Evolutionary conservation across 2,113 vertebrate genomes (phyloP).

Genomic region (Tinamus guttatus): DNA sequence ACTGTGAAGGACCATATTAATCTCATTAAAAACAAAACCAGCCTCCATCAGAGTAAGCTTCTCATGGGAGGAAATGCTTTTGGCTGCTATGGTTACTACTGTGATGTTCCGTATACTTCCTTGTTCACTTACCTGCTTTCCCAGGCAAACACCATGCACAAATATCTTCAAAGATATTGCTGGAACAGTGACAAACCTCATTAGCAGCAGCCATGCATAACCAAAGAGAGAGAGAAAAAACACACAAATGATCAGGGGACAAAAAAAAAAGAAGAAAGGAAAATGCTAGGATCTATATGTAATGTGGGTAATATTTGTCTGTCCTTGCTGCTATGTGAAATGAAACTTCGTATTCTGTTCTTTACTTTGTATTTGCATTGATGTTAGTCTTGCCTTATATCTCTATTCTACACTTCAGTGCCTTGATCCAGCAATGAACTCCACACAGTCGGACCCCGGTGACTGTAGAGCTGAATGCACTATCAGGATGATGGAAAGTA

Average conservation of each 20-base stretch:
- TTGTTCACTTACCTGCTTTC: conserved; percentile 47
- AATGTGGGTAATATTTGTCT: neutral
- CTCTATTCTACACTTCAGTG: conserved; percentile 57
- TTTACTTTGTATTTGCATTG: conserved; percentile 46
- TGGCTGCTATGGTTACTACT: conserved; percentile 65
- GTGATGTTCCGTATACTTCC: conserved; percentile 11
- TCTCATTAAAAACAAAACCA: neutral
- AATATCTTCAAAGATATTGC: neutral
- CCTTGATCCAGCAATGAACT: neutral
- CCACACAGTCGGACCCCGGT: conserved; percentile 24
- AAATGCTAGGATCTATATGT: neutral
- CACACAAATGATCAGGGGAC: neutral
- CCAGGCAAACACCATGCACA: neutral
- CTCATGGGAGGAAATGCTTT: conserved; percentile 11
- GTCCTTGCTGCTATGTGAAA: conserved; percentile 6
- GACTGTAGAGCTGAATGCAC: conserved; percentile 12
- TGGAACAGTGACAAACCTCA: conserved; percentile 19
- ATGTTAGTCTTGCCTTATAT: conserved; percentile 41
- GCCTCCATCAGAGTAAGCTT: neutral
- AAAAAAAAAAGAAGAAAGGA: neutral
- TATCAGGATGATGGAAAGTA: neutral
- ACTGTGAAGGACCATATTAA: neutral
- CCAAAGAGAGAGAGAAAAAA: neutral
- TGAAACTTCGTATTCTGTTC: conserved; percentile 14
- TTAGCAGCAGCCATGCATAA: neutral